Base-by-base conservation (phyloP, 23 tunicate genomes). In the Halocynthia aurantium region DNA sequence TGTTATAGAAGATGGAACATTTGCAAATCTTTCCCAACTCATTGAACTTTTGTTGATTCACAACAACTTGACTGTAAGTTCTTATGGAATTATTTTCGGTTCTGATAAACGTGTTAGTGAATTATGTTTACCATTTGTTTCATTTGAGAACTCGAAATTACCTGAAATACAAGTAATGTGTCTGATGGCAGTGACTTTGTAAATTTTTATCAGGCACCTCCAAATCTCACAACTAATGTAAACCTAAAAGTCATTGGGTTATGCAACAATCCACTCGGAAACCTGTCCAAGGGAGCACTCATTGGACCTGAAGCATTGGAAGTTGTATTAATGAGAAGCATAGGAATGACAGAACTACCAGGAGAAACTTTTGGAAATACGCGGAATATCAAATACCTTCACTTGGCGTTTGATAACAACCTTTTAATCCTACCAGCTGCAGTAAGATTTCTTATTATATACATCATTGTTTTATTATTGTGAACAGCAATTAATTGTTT, bases 211-310 rank as follows among this genome's bases (percentile, higher is more conserved):
- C 84, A 88, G 95, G 69, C 54, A 53, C 62, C 77, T 10, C 95
- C 95, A 5, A 83, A 83, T 40, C 17, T 88, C 10, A 58, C 52
- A 10, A 51, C 44, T 13, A 88, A 88, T 56, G 8, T 11, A 19
- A 51, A 73, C 8, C 73, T 88, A 31, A 67, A 52, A 58, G 81
- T 67, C 50, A 40, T 88, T 51, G 95, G 84, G 6, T 71, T 88
- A n/a, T 88, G 95, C 81, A 77, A 84, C 56, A 88, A 88, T 67
- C 87, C 84, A 8, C 44, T 88, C 7, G 87, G 87, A 10, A 57
- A 74, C 61, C 51, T 88, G 66, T 77, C 81, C 8, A 50, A 66
- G 6, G 76, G 62, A 6, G 84, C 84, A 6, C 22, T 88, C 21
- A 55, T 7, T 13, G 95, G 95, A 10, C 95, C 95, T 7, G 50